Evolutionary conservation across 2,888 invertebrate genomes (phyloP), one percentile per base, ranked within the genome.

Genomic region (Neoascia interrupta): DNA sequence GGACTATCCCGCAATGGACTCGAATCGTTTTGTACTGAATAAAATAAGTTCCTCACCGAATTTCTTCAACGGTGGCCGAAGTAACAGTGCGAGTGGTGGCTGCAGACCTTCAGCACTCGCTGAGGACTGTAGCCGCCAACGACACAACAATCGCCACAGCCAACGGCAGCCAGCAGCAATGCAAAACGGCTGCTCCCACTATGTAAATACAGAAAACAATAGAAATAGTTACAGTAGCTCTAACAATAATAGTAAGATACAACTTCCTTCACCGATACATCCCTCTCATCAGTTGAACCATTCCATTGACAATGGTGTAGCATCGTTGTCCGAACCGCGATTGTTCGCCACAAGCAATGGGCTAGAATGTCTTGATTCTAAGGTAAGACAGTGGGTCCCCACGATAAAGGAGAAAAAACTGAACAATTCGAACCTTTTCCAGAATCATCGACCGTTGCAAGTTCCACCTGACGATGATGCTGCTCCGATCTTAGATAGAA

Each of bases 21-120:
- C 83, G 83, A 73, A 83, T 85, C 68, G 61, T 58, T 74, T 81
- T 63, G 63, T 81, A 64, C 75, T 82, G 63, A 83, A 82, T 79
- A 87, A 88, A 84, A 86, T 85, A 81, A 85, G 86, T 85, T 84
- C 87, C 84, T 84, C 85, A 53, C 83, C 84, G 66, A 83, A 83
- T 84, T 84, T 83, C 81, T 84, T 82, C 61, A 82, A 82, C 39
- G 82, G 58, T 74, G 72, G 54, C 21, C 51, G 36, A 23, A 61
- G 54, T 28, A 61, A 49, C 31, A 68, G 70, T 58, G 56, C 45
- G 8, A 56, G 37, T 21, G 63, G 66, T 70, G 64, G 70, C 74
- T 68, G 66, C 49, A 76, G 43, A 69, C 58, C 66, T 54, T 64
- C 23, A 66, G 28, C 8, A 15, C 15, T 36, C 3, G 5, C 11